These are phyloP conservation scores for Pseudorhiza aurosa DNA, from an alignment of 30 jellyfish, hydroid and myxozoan species.

Conservation along the genomic window DNA sequence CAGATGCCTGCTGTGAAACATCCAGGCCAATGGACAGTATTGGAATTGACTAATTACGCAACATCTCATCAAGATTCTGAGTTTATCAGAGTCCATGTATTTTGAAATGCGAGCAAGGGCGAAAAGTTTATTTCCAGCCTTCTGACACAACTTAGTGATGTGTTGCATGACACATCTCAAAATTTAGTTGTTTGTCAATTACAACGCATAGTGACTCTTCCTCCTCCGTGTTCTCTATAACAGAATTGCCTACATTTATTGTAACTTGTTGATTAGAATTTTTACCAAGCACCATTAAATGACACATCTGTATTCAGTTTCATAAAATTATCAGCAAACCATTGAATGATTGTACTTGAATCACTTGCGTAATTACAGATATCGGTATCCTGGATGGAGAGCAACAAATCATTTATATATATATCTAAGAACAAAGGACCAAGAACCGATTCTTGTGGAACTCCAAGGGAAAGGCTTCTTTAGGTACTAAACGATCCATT, in stretches of 20 bases:
- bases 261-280: conserved; percentile 14
- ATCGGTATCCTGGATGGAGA: conserved; percentile 25
- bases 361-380: conserved; percentile 54
- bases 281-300: conserved; percentile 27
- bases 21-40: conserved; percentile 3
- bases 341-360: conserved; percentile 2
- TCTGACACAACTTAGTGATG: background rate
- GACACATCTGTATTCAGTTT: conserved; percentile 38
- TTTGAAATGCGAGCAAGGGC: conserved; percentile 23
- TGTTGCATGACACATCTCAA: too few species aligned
- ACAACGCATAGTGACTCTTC: conserved; percentile 44
- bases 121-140: conserved; percentile 6
- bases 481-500: conserved; percentile 44
- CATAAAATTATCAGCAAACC: conserved; percentile 46
- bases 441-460: conserved; percentile 34
- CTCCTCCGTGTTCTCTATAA: conserved; percentile 7
- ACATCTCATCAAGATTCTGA: conserved; percentile 7
- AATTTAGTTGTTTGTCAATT: conserved; percentile 32
- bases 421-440: conserved; percentile 48
- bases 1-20: conserved; percentile 2
- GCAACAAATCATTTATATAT: conserved; percentile 35
- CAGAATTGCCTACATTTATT: background rate
- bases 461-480: conserved; percentile 13
- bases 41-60: conserved; percentile 6
- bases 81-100: background rate